Conservation (phyloP, 1,140 invertebrate species). For the Branchinecta lindahli region DNA sequence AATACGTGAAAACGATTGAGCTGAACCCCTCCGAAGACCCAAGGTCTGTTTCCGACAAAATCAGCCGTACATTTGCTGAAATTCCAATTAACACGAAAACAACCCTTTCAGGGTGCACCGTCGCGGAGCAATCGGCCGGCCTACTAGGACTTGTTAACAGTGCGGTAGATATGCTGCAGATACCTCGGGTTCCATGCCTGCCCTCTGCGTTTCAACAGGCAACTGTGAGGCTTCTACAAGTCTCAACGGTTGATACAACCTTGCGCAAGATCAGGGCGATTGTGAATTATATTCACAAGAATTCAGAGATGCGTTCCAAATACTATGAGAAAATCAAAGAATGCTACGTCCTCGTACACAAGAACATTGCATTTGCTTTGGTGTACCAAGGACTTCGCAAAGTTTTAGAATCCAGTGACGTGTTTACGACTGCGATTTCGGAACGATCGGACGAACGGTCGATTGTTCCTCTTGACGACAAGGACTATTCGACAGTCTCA, state of each 20-base stretch:
- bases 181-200: conserved; percentile 19
- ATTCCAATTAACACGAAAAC: conserved; percentile 3
- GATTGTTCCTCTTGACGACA: no score
- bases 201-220: conserved; percentile 19
- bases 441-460: no score
- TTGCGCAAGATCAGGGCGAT: neutral
- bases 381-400: neutral
- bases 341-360: neutral
- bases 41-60: neutral
- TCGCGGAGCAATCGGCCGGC: conserved; percentile 14
- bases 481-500: neutral
- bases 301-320: neutral
- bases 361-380: neutral
- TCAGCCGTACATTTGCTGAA: neutral
- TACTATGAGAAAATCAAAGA: neutral
- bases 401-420: no score
- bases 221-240: conserved; percentile 15
- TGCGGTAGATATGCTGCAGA: conserved; percentile 15
- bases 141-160: neutral
- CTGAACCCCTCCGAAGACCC: conserved; percentile 15
- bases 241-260: neutral
- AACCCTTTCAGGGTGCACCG: conserved; percentile 18
- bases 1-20: conserved; percentile 18
- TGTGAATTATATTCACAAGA: neutral
- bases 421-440: no score